phyloP scores from a whole-genome alignment of 1,140 invertebrate genomes.

The Rhynchophorus ferrugineus region DNA sequence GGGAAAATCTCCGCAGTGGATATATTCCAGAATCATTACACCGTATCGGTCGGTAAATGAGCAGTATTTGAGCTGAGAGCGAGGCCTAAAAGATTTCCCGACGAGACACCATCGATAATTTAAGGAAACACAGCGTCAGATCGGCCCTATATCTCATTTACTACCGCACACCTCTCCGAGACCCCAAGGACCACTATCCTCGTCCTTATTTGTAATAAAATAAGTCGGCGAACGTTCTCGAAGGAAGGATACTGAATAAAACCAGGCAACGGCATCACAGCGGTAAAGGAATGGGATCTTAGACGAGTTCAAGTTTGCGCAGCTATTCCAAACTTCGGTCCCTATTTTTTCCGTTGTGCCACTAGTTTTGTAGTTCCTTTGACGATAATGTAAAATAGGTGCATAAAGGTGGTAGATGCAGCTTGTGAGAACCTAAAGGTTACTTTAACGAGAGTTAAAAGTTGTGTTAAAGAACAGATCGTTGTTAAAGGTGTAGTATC shows the following conservation, averaged over 20 bases:
- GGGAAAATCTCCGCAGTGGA: too few relatives aligned
- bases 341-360: too few relatives aligned
- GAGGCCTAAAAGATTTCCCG: slow-evolving; percentile 14
- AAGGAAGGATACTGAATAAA: neutral
- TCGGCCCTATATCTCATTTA: slow-evolving; percentile 33
- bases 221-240: slow-evolving; percentile 38
- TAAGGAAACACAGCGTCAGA: slow-evolving; percentile 6
- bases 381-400: too few relatives aligned
- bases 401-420: too few relatives aligned
- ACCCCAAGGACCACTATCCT: neutral
- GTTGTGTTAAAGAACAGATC: too few relatives aligned
- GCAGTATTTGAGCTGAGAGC: neutral
- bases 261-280: neutral
- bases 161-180: slow-evolving; percentile 15
- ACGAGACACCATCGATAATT: slow-evolving; percentile 17
- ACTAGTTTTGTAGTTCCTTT: too few relatives aligned
- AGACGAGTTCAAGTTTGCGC: neutral
- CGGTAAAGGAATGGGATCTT: neutral
- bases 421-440: too few relatives aligned
- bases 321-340: too few relatives aligned
- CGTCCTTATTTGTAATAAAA: slow-evolving; percentile 41
- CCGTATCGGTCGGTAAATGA: neutral
- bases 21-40: neutral
- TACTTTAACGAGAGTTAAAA: too few relatives aligned
- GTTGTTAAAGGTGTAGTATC: too few relatives aligned